Evolutionary conservation across 2,113 vertebrate species (phyloP).

Genomic region (Eurypyga helias): DNA sequence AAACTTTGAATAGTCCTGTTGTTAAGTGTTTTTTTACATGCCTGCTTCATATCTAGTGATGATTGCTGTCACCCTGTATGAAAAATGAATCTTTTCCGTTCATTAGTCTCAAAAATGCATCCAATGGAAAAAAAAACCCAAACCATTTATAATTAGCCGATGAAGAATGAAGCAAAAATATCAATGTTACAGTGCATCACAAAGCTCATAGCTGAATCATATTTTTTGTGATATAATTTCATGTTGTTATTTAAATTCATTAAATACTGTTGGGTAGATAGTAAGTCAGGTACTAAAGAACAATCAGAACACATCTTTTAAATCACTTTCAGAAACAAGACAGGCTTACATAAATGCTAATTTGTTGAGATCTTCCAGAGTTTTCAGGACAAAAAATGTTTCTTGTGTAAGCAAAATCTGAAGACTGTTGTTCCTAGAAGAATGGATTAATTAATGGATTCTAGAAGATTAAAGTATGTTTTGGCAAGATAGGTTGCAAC

Average conservation of each 20-base stretch:
- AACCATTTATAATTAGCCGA: not conserved
- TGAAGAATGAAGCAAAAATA: not conserved
- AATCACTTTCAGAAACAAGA: constrained; percentile 5
- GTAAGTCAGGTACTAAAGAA: not conserved
- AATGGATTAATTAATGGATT: not conserved
- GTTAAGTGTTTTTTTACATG: not conserved
- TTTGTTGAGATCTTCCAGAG: not conserved
- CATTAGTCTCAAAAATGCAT: not conserved
- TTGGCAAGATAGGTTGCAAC: not conserved
- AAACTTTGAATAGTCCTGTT: not conserved
- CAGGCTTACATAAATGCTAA: not conserved
- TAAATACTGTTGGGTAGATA: not conserved
- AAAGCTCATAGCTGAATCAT: not conserved
- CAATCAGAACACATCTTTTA: constrained; percentile 10
- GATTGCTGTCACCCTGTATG: not conserved
- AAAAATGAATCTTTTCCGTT: not conserved
- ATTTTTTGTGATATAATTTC: not conserved
- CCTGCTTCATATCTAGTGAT: not conserved
- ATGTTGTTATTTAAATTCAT: not conserved
- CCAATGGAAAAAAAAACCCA: not conserved
- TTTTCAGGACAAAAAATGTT: constrained; percentile 12
- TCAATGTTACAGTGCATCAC: not conserved
- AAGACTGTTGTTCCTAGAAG: not conserved
- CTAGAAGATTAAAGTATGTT: not conserved
- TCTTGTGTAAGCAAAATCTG: not conserved